phyloP scores from a whole-genome alignment of 2,888 invertebrate genomes.

The Onthophagus sagittarius region DNA sequence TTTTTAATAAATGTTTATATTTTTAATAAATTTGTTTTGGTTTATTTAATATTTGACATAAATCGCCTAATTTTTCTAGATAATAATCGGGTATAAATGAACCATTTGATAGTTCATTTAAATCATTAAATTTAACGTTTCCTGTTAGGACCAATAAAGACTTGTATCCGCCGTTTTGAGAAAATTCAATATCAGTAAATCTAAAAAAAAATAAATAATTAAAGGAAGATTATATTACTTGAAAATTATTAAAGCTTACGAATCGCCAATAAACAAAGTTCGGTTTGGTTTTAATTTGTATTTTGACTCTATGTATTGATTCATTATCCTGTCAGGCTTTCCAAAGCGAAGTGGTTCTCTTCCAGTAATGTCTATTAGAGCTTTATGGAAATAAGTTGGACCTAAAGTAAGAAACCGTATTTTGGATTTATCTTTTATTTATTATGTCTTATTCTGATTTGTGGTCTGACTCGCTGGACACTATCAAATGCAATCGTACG shows the following conservation, averaged over 20 bases:
- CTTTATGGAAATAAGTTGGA: conserved; percentile 47
- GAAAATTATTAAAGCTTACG: conserved; percentile 50
- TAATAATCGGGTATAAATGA: conserved; percentile 53
- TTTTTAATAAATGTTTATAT: background rate
- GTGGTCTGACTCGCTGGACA: too few species aligned
- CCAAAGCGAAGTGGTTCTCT: conserved; percentile 49
- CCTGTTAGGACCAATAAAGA: conserved; percentile 71
- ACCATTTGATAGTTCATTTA: conserved; percentile 41
- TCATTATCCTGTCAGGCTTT: conserved; percentile 52
- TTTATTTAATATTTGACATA: conserved; percentile 27
- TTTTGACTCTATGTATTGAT: conserved; percentile 52
- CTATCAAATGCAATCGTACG: too few species aligned
- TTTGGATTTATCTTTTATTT: background rate
- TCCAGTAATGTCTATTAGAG: conserved; percentile 47
- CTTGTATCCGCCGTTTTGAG: conserved; percentile 64
- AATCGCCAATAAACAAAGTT: conserved; percentile 81
- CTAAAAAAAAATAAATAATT: conserved; percentile 54
- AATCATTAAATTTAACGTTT: conserved; percentile 39
- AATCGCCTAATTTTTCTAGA: conserved; percentile 37
- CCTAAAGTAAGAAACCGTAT: conserved; percentile 39
- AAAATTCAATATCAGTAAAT: conserved; percentile 73
- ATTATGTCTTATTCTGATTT: too few species aligned
- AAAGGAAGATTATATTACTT: background rate
- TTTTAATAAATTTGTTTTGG: background rate
- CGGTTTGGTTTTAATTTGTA: conserved; percentile 59